Evolutionary conservation across 2,797 vertebrate species (phyloP), one percentile per base, ranked within the genome.

Genomic region (Echeneis naucrates): DNA sequence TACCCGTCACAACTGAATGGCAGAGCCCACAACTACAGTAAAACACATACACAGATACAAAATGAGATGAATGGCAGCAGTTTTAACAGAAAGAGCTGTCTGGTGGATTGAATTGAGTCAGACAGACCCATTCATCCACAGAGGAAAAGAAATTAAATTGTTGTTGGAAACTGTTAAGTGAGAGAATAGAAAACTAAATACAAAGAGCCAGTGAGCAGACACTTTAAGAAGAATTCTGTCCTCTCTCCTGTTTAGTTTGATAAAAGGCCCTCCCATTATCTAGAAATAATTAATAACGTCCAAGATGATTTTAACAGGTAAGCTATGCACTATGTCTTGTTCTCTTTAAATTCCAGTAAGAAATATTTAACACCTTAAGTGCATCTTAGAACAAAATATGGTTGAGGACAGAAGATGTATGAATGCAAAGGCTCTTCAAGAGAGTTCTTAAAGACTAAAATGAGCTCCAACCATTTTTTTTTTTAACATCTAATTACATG

Each of bases 61-160:
- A 6, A 26, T 32, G 54, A 74, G n/a, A 63, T 27, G 56, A 73
- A 33, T 30, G 72, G 66, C 30, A 30, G 57, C 13, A 58, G 30
- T 56, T 54, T 35, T 75, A 26, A 78, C n/a, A 78, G 45, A 72
- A 37, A 40, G 26, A 61, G 60, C 21, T 65, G 53, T 79, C 64
- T 68, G 64, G 54, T 51, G 50, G 53, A 50, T 23, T 37, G 37
- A 61, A 59, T 37, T 38, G 64, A 67, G 60, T 71, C 19, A 59
- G 69, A 63, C 59, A n/a, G 55, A 69, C 52, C 8, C 68, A 78
- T 74, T 67, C 69, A 78, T 58, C 42, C 65, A 75, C 44, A 67
- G 24, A 73, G 53, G 38, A 65, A 45, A 52, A 71, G 74, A 24
- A 68, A 35, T 7, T 26, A 45, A 51, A 59, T 68, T 72, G 71